Percentiles rank a stretch among this genome's conserved stretches.
Conservation (phyloP, 2,888 invertebrate species). For the Odontocerum albicorne region DNA sequence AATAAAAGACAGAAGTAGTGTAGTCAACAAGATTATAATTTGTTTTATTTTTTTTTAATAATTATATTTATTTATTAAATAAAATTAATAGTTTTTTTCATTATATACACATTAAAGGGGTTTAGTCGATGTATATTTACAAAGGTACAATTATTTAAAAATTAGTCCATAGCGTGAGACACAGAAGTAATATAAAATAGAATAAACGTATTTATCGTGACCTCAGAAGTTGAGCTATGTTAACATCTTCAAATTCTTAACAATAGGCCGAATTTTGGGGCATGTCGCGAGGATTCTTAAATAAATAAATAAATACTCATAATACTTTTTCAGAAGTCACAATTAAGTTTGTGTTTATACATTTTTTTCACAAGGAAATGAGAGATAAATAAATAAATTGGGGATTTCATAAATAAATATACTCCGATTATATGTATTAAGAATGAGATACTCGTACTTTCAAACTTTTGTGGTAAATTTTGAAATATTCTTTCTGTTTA, state of each 20-base stretch:
- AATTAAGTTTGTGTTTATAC: no score
- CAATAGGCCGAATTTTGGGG: no score
- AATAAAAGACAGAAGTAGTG: slow-evolving; percentile 35
- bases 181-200: slow-evolving; percentile 28
- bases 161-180: slow-evolving; percentile 35
- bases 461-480: no score
- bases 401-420: no score
- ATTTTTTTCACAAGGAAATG: no score
- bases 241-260: slow-evolving; percentile 22
- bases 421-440: no score
- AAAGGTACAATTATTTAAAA: slow-evolving; percentile 48
- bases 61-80: slow-evolving; percentile 37
- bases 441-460: no score
- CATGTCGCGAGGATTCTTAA: no score
- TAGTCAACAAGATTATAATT: slow-evolving; percentile 38
- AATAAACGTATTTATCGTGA: slow-evolving; percentile 15
- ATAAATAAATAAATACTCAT: no score
- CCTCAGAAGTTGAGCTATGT: slow-evolving; percentile 13
- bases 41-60: slow-evolving; percentile 37
- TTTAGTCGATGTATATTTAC: slow-evolving; percentile 61
- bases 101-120: slow-evolving; percentile 49
- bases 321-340: no score
- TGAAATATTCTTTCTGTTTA: no score
- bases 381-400: no score
- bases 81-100: slow-evolving; percentile 37